Base-by-base conservation (phyloP, 2,797 vertebrate species). In the Alca torda region DNA sequence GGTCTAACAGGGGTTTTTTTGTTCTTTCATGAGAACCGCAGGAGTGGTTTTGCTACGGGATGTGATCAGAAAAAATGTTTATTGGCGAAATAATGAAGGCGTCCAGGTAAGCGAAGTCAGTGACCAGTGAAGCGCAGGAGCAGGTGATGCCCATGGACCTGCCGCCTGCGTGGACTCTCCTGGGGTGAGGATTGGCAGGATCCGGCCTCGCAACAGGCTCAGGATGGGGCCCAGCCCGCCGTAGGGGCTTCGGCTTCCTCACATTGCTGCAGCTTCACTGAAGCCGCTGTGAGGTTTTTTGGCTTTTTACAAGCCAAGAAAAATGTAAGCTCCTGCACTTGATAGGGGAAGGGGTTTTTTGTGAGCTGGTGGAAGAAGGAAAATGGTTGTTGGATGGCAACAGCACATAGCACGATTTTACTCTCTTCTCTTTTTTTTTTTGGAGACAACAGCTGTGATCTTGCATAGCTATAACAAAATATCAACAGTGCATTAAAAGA, bases 391-490 rank as follows among this genome's bases (percentile, higher is more conserved):
- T 95, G 88, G 89, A 94, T 93, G 89, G 95, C 83, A 95, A 87
- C 70, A 90, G 85, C 87, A 88, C 59, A 94, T 24, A 87, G 87
- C 51, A 13, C 56, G 61, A 73, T 91, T 92, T 89, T 84, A 39
- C 16, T 76, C 13, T 43, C 4, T 45, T 35, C 30, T 60, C 64
- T 67, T 84, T 73, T 83, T 80, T 72, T 81, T 75, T 69, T 60
- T 67, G 2, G 48, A 56, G 73, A 67, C 65, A 91, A 76, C 89
- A 96, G 89, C 95, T 95, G 96, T 95, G 94, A 90, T 95, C 93
- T 95, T 91, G 87, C 89, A 94, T 75, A 89, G 95, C 85, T 95
- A 30, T 91, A 92, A 82, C 91, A 88, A 90, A 95, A 78, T 91
- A 96, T 48, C 84, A 89, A 80, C 95, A 92, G 65, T 28, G 46